Conservation (phyloP, 2,888 invertebrate genomes). For the Epistrophe eligans region DNA sequence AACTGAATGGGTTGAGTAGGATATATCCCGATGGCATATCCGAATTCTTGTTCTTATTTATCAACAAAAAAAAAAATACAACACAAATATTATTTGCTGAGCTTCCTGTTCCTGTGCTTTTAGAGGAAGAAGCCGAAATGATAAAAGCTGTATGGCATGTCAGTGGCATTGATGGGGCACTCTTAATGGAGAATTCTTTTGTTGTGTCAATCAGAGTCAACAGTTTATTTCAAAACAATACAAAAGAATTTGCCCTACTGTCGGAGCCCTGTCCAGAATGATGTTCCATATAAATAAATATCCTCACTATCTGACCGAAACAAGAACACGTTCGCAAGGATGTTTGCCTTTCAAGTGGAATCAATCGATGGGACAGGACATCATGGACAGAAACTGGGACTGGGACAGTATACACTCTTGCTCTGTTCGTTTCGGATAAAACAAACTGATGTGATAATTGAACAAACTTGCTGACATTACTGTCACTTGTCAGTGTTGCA, state of each 20-base stretch:
- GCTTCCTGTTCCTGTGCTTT: neutral
- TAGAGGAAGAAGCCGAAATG: slow-evolving; percentile 25
- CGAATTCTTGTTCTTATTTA: neutral
- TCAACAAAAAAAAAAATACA: neutral
- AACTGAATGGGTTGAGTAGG: slow-evolving; percentile 14
- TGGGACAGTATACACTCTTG: neutral
- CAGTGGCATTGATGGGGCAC: slow-evolving; percentile 11
- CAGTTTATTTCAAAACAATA: slow-evolving; percentile 62
- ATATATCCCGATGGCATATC: slow-evolving; percentile 8
- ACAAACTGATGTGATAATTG: slow-evolving; percentile 57
- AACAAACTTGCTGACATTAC: slow-evolving; percentile 57
- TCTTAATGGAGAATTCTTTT: slow-evolving; percentile 45
- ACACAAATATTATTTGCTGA: slow-evolving; percentile 47
- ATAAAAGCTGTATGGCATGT: slow-evolving; percentile 17
- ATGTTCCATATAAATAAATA: neutral
- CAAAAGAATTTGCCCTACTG: slow-evolving; percentile 44
- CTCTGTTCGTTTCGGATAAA: slow-evolving; percentile 19
- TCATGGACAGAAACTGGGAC: neutral
- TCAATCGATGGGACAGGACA: slow-evolving; percentile 45
- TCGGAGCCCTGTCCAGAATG: slow-evolving; percentile 11
- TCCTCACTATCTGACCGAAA: slow-evolving; percentile 10
- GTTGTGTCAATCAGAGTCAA: slow-evolving; percentile 70
- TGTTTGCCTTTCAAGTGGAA: slow-evolving; percentile 49
- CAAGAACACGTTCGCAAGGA: neutral
- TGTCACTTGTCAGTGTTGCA: slow-evolving; percentile 46